Percentiles rank a stretch among this genome's conserved stretches.
These are phyloP conservation scores for Meghimatium bilineatum DNA, from an alignment of 2,888 invertebrate genomes.

Conservation along the genomic window DNA sequence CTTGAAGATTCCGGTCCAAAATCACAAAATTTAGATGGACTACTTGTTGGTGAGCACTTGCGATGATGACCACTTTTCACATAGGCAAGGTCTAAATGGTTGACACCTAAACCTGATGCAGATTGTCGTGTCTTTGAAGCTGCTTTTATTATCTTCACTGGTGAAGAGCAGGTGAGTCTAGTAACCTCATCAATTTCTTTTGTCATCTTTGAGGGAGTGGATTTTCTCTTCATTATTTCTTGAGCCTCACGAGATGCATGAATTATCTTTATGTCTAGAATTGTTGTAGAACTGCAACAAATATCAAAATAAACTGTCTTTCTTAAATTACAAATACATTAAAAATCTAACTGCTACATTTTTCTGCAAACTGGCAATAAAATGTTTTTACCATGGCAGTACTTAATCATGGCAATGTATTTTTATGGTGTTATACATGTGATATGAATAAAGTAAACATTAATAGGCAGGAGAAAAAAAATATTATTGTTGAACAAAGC, in stretches of 20 bases:
- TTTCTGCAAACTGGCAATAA: too few species aligned
- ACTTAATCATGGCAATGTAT: too few species aligned
- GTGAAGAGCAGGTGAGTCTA: constrained; percentile 59
- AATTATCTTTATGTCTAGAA: constrained; percentile 86
- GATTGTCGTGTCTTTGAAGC: constrained; percentile 31
- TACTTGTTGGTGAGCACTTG: constrained; percentile 36
- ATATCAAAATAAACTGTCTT: neutral
- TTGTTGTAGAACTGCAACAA: constrained; percentile 83
- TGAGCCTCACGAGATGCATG: constrained; percentile 78
- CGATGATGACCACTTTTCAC: constrained; percentile 19
- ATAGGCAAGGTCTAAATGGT: constrained; percentile 8
- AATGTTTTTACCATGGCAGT: too few species aligned
- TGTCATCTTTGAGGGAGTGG: constrained; percentile 69
- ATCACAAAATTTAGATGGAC: constrained; percentile 30
- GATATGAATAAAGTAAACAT: too few species aligned
- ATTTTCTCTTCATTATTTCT: constrained; percentile 59
- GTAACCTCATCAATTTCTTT: constrained; percentile 64
- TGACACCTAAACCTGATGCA: neutral
- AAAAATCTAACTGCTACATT: too few species aligned
- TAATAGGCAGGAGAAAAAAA: too few species aligned
- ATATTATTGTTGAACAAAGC: too few species aligned
- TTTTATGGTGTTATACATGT: too few species aligned
- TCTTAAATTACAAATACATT: neutral
- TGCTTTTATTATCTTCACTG: constrained; percentile 63
- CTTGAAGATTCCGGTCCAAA: neutral